Evolutionary conservation across 1,140 invertebrate species (phyloP), one percentile per base, ranked within the genome.

Genomic region (Nephotettix cincticeps): DNA sequence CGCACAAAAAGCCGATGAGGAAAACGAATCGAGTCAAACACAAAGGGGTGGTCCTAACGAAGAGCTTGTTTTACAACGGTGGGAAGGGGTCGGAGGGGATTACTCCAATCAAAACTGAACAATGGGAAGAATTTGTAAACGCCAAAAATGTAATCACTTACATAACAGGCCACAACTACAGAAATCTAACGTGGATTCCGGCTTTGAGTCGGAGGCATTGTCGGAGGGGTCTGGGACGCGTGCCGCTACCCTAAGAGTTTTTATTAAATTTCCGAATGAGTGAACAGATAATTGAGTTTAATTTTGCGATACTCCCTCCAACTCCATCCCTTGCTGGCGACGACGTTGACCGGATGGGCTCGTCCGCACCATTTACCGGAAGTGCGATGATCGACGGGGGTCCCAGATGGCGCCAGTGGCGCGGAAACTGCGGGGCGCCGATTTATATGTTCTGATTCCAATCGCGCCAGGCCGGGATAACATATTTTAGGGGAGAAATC

Each of bases 241-340:
- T n/a, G n/a, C 9, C 21, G 47, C 6, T 11, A 21, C 6, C 13
- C 23, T 11, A 54, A 54, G 47, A 54, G 47, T 54, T 54, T 61
- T 61, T 61, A 61, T 61, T 61, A 61, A 61, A 61, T 61, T 61
- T 61, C 56, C 56, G 25, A 61, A 29, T 61, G 56, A 61, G 56
- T 9, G 56, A 61, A 61, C 56, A 29, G 14, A 61, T 61, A 61
- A 61, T 61, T 61, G 56, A 61, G 56, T 61, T 61, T 61, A 61
- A 61, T 61, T 61, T 61, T 29, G 56, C 21, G 28, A 61, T 3
- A 21, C 47, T 4, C 21, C 47, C 47, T 21, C 21, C 47, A 19
- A 17, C 21, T n/a, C 47, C 36, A 40, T 17, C 36, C 36, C 36
- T n/a, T n/a, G n/a, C n/a, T n/a, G n/a, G 36, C 6, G 6, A 17